Percentiles rank a stretch among this genome's conserved stretches.
phyloP scores from a whole-genome alignment of 2,888 invertebrate genomes.

The Nephrotoma appendiculata region DNA sequence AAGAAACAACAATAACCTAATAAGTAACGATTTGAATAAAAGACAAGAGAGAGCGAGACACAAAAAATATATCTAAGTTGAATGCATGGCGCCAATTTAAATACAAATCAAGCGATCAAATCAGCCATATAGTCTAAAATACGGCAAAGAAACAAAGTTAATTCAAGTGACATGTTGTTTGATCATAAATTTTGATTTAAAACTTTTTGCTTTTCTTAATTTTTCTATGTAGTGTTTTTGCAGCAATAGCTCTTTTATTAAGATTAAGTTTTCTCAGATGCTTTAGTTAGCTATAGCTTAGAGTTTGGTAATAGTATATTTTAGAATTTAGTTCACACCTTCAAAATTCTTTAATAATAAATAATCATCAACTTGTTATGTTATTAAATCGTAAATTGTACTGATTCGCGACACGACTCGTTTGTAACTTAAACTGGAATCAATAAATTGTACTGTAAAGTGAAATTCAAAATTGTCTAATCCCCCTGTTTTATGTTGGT shows the following conservation, averaged over 20 bases:
- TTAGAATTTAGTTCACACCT: neutral
- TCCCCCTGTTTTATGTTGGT: neutral
- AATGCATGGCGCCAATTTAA: neutral
- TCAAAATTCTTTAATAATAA: neutral
- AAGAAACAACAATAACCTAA: neutral
- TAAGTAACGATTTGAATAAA: neutral
- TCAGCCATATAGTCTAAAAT: neutral
- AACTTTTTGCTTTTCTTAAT: neutral
- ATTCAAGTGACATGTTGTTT: neutral
- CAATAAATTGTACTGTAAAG: neutral
- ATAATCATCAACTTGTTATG: neutral
- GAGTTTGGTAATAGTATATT: neutral
- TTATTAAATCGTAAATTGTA: neutral
- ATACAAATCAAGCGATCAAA: neutral
- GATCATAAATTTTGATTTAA: neutral
- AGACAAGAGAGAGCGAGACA: neutral
- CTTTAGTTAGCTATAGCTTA: neutral
- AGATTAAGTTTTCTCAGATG: neutral
- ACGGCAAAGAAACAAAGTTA: neutral
- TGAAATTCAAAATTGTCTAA: neutral
- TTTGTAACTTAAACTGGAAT: neutral
- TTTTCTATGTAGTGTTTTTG: neutral
- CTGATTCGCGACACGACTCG: neutral
- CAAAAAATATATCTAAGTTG: neutral
- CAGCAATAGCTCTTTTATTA: neutral